Percentiles rank a stretch among this genome's conserved stretches.
These are phyloP conservation scores for Halictus ligatus DNA, from an alignment of 2,888 invertebrate species.

Conservation along the genomic window DNA sequence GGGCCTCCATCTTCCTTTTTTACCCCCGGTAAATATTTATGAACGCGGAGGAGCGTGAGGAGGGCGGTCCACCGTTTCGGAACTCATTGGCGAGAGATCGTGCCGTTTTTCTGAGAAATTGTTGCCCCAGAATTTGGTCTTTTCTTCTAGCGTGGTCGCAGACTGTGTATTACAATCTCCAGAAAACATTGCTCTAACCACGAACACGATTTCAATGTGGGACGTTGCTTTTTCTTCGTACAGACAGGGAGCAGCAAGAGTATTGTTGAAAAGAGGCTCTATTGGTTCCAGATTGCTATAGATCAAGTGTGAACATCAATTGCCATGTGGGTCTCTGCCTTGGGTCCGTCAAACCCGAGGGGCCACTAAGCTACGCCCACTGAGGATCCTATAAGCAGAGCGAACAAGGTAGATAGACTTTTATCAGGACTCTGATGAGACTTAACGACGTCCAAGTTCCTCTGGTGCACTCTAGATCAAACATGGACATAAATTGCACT, in stretches of 20 bases:
- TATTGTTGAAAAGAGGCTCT: background rate
- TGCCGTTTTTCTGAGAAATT: conserved; percentile 7
- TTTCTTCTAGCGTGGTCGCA: no score
- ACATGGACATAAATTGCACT: no score
- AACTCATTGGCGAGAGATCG: background rate
- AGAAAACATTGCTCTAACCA: background rate
- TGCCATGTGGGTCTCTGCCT: no score
- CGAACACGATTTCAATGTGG: background rate
- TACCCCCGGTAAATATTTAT: conserved; percentile 82
- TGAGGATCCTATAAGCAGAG: background rate
- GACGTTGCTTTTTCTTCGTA: background rate
- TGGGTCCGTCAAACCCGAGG: background rate
- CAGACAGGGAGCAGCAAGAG: background rate
- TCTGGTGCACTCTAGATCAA: no score
- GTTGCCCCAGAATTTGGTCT: background rate
- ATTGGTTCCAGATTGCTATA: background rate
- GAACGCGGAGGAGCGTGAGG: conserved; percentile 77
- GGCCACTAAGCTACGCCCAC: conserved; percentile 1
- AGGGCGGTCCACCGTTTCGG: conserved; percentile 40
- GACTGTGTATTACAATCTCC: background rate
- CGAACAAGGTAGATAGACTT: no score
- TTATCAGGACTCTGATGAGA: no score
- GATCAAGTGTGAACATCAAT: background rate
- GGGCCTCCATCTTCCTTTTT: conserved; percentile 40
- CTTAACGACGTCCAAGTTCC: no score